Base-by-base conservation (phyloP, 2,113 vertebrate genomes). In the Limanda limanda region DNA sequence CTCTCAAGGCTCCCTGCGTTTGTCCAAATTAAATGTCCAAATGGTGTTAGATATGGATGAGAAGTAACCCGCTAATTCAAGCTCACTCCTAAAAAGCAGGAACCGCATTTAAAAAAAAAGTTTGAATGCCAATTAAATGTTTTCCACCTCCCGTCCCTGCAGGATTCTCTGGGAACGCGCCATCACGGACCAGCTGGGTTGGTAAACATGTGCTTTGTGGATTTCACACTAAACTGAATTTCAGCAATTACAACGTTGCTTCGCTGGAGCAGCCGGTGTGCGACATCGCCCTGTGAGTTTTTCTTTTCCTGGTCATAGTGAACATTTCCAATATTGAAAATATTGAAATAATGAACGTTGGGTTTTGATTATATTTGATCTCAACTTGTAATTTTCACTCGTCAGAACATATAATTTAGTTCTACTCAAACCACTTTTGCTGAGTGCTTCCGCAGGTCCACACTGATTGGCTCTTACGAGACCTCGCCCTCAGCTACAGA, bases 161-260 rank as follows among this genome's bases (percentile, higher is more conserved):
- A 57, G 76, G 70, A 68, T 79, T 73, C 61, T 81, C 25, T 76
- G 74, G 64, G 69, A 69, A 72, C 71, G 54, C 66, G 68, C 57
- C 66, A 69, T 47, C 45, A 42, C 59, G 31, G 21, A 68, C 83
- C 42, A 65, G 83, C 62, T 80, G 62, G 76, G 60, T 64, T 40
- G n/a, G 61, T 73, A 81, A 87, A 89, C 66, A 56, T 74, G 63
- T 60, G 48, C 80, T 72, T 61, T 74, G 57, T 66, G 68, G 64
- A 76, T 86, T 83, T 85, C 68, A 74, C 68, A 74, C 68, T 76
- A 24, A 79, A 65, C 21, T 54, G 68, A 71, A 57, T 75, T 75
- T 80, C 45, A 74, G 14, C 40, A 52, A 27, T 13, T 8, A 71
- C 47, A 21, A 37, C 55, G 27, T 15, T 15, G 14, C 45, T 14